phyloP scores from a whole-genome alignment of 53 echinoderm and acorn worm genomes.

The Paracentrotus lividus region DNA sequence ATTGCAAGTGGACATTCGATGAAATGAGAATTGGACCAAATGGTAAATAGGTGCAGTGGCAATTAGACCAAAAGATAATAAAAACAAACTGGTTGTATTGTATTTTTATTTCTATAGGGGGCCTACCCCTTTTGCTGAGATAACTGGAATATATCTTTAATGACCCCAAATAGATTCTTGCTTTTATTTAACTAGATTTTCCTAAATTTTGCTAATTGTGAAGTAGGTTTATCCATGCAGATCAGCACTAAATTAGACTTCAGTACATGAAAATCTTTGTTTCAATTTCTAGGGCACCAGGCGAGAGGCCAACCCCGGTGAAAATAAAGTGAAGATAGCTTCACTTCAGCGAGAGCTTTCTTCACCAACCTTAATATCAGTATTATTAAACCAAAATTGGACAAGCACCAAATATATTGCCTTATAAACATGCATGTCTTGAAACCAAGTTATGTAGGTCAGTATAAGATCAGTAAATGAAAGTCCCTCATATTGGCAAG shows the following conservation, averaged over 20 bases:
- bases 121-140: no score
- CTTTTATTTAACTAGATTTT: neutral
- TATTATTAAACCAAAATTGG: conserved; percentile 41
- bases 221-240: neutral
- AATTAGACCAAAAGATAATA: no score
- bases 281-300: neutral
- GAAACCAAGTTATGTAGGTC: neutral
- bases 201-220: neutral
- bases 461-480: neutral
- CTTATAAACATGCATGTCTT: neutral
- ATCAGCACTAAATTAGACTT: neutral
- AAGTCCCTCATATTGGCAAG: neutral
- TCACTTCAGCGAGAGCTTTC: neutral
- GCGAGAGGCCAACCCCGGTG: neutral
- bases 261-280: neutral
- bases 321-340: neutral
- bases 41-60: no score
- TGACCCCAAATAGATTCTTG: no score
- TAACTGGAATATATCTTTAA: no score
- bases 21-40: no score
- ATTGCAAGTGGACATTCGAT: no score
- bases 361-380: neutral
- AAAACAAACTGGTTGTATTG: no score
- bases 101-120: no score
- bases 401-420: conserved; percentile 41